Evolutionary conservation across 2,888 invertebrate genomes (phyloP).

Genomic region (Alviniconcha strummeri): DNA sequence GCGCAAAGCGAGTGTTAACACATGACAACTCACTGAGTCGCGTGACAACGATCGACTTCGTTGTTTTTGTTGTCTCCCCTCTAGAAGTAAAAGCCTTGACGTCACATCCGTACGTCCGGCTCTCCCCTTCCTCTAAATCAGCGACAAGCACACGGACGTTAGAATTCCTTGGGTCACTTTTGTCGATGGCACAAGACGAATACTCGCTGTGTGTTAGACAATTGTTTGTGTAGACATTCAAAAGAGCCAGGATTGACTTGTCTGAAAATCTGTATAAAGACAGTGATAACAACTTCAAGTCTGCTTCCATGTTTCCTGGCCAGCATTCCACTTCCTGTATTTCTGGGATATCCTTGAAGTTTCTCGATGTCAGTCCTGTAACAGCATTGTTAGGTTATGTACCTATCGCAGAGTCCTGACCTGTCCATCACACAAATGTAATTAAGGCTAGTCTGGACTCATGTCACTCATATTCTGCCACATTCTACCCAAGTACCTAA

Average conservation of each 20-base stretch:
- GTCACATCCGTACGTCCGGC: constrained; percentile 23
- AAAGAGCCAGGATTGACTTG: background rate
- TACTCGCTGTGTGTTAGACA: constrained; percentile 19
- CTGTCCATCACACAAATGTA: no score
- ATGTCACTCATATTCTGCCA: no score
- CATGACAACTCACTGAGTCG: constrained; percentile 5
- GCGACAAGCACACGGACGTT: constrained; percentile 19
- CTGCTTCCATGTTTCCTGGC: constrained; percentile 17
- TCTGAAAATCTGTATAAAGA: constrained; percentile 8
- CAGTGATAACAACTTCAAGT: constrained; percentile 26
- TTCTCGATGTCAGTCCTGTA: constrained; percentile 18
- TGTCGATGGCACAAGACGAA: constrained; percentile 14
- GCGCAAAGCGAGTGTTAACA: no score
- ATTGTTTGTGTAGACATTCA: background rate
- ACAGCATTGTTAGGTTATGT: background rate
- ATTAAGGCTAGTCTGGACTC: no score
- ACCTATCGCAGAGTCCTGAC: no score
- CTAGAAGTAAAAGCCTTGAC: constrained; percentile 1
- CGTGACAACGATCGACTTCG: background rate
- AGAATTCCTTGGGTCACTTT: background rate
- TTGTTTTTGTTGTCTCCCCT: constrained; percentile 2
- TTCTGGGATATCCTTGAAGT: constrained; percentile 13
- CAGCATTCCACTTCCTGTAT: constrained; percentile 31
- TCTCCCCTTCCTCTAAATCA: constrained; percentile 23
- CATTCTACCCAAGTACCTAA: no score